Evolutionary conservation across 2,113 vertebrate species (phyloP).

Genomic region (Larimichthys polyactis): DNA sequence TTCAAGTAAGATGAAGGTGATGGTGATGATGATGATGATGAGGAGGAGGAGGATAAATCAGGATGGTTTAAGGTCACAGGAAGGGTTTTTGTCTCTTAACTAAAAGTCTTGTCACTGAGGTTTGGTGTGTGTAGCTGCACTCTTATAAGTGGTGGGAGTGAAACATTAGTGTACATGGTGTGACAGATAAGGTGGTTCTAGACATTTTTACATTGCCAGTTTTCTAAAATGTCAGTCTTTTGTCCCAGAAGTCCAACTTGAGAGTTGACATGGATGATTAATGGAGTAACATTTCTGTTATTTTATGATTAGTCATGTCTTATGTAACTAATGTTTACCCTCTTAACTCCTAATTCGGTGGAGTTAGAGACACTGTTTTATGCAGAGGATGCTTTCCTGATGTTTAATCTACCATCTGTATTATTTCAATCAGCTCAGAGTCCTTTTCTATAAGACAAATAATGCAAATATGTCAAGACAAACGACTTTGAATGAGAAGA

Average conservation of each 20-base stretch:
- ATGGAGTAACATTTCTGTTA: too few relatives aligned
- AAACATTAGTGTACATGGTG: not conserved
- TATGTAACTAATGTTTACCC: too few relatives aligned
- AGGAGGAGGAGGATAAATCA: not conserved
- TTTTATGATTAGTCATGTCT: not conserved
- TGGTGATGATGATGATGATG: not conserved
- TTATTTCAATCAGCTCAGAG: not conserved
- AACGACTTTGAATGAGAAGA: slow-evolving; percentile 11
- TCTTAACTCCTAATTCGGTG: too few relatives aligned
- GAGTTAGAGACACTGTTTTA: not conserved
- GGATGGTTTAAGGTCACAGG: not conserved
- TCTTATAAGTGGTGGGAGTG: not conserved
- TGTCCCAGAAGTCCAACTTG: not conserved
- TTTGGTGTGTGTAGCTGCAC: too few relatives aligned
- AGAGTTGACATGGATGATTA: not conserved
- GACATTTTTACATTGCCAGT: not conserved
- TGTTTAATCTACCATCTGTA: not conserved
- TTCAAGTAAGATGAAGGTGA: slow-evolving; percentile 78
- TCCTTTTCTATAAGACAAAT: not conserved
- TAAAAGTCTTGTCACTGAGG: not conserved
- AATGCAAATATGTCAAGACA: not conserved
- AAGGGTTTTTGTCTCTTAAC: not conserved
- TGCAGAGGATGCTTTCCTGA: too few relatives aligned
- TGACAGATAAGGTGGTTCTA: not conserved
- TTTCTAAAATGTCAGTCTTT: not conserved